A percentile compares a stretch with the other conserved stretches of the same genome.
Conservation (phyloP, 92 coral and sea anemone genomes). For the Pocillopora meandrina region DNA sequence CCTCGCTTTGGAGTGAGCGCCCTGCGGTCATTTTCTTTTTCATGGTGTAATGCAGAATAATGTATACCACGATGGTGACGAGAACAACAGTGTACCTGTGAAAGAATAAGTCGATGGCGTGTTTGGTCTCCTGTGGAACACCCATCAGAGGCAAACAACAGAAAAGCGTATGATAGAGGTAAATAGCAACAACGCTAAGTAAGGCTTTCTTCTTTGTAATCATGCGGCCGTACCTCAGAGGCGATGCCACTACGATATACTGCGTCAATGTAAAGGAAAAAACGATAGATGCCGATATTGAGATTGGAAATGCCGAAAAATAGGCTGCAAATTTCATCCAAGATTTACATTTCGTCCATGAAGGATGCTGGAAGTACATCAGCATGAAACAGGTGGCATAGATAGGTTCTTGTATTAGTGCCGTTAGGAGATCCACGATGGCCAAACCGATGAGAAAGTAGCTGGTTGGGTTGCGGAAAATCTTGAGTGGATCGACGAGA, state of each 20-base stretch:
- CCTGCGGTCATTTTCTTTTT: conserved; percentile 26
- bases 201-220: conserved; percentile 13
- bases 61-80: conserved; percentile 1
- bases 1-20: background rate
- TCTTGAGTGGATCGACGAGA: conserved; percentile 22
- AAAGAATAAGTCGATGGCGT: background rate
- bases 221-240: conserved; percentile 22
- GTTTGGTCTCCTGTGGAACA: background rate
- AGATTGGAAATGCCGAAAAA: background rate
- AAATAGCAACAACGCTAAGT: background rate
- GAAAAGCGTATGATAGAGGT: background rate
- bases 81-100: background rate
- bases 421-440: conserved; percentile 27
- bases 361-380: background rate
- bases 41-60: conserved; percentile 6
- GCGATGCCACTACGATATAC: conserved; percentile 23
- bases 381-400: conserved; percentile 31
- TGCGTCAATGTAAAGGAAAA: conserved; percentile 23
- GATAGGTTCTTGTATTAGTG: conserved; percentile 12
- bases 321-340: background rate
- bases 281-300: background rate
- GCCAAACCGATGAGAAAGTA: conserved; percentile 40
- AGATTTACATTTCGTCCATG: background rate
- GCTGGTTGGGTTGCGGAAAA: conserved; percentile 35
- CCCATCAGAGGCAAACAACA: conserved; percentile 18